Conservation (phyloP, 2,888 invertebrate genomes). For the Eulithis testata region DNA sequence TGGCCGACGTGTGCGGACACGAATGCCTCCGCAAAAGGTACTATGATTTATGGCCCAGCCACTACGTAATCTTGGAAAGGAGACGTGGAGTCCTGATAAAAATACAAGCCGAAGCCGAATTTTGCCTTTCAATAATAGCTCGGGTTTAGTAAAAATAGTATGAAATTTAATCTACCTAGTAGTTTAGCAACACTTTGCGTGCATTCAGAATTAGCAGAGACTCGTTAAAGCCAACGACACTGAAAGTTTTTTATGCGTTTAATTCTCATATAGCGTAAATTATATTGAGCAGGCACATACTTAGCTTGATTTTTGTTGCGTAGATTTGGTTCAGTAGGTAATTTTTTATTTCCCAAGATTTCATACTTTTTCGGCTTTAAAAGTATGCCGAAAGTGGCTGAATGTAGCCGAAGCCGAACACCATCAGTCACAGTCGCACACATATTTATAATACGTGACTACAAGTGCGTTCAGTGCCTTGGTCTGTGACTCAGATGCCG, state of each 20-base stretch:
- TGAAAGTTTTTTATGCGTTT: too few relatives aligned
- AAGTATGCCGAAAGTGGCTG: neutral
- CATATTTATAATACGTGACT: constrained; percentile 60
- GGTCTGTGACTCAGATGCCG: constrained; percentile 35
- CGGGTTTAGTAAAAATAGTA: too few relatives aligned
- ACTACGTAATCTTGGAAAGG: constrained; percentile 40
- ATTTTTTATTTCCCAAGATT: neutral
- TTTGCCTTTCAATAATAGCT: neutral
- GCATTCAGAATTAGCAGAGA: too few relatives aligned
- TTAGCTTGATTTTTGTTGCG: too few relatives aligned
- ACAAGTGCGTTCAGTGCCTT: constrained; percentile 39
- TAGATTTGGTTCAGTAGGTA: too few relatives aligned
- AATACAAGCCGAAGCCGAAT: constrained; percentile 6
- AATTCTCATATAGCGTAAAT: too few relatives aligned
- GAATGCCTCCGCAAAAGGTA: constrained; percentile 63
- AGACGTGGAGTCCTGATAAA: constrained; percentile 12
- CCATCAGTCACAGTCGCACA: constrained; percentile 44
- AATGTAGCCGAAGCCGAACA: constrained; percentile 14
- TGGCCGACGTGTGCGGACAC: constrained; percentile 55
- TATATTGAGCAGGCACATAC: too few relatives aligned
- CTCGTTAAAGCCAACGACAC: too few relatives aligned
- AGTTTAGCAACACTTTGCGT: too few relatives aligned
- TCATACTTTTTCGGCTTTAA: neutral
- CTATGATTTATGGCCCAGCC: constrained; percentile 61
- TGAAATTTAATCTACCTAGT: too few relatives aligned